A percentile compares a stretch with the other conserved stretches of the same genome.
Conservation (phyloP, 2,113 vertebrate species). For the Ascaphus truei region DNA sequence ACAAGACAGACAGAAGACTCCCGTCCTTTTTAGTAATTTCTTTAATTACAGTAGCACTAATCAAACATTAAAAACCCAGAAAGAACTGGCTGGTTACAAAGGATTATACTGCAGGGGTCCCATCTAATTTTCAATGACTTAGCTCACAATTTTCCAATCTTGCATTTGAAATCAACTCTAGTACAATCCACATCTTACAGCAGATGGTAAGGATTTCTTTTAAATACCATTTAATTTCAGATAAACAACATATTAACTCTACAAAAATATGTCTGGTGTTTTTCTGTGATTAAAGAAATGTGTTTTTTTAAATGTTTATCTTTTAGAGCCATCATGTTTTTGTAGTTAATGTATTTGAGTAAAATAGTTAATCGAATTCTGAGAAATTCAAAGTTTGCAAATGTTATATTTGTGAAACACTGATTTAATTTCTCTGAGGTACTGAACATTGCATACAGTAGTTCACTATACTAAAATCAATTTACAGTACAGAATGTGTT, state of each 20-base stretch:
- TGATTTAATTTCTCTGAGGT: no score
- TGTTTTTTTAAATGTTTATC: no score
- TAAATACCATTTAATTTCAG: conserved; percentile 39
- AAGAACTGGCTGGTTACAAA: conserved; percentile 59
- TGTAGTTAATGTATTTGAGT: no score
- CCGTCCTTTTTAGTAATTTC: conserved; percentile 55
- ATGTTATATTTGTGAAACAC: no score
- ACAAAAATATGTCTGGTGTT: background rate
- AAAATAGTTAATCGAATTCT: no score
- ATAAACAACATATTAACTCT: conserved; percentile 20
- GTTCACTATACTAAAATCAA: no score
- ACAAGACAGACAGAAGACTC: conserved; percentile 41
- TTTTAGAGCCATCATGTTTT: no score
- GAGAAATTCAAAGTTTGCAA: no score
- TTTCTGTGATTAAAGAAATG: no score
- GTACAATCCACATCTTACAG: conserved; percentile 63
- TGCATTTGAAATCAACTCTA: conserved; percentile 54
- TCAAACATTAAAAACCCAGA: conserved; percentile 63
- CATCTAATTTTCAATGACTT: conserved; percentile 57
- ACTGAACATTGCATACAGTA: no score
- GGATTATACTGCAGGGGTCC: conserved; percentile 68
- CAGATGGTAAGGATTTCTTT: conserved; percentile 73
- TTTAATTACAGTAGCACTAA: conserved; percentile 73
- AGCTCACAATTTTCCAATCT: conserved; percentile 51
- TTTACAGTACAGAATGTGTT: no score